These are phyloP conservation scores for Chrysogorgia sp. DNA, from an alignment of 92 coral and sea anemone species.

Conservation along the genomic window DNA sequence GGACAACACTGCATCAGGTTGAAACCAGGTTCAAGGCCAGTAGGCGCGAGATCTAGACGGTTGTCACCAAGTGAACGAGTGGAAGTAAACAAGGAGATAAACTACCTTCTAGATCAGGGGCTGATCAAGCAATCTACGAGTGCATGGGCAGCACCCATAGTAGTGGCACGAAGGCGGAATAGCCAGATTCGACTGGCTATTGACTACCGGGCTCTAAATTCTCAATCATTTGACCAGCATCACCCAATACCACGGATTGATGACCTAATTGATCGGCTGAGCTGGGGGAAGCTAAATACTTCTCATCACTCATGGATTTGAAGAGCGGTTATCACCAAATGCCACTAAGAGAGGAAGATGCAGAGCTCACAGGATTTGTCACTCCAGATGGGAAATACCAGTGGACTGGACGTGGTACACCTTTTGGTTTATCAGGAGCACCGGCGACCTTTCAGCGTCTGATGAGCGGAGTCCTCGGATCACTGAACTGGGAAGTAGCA, in stretches of 20 bases:
- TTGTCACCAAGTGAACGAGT: slow-evolving; percentile 28
- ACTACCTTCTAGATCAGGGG: slow-evolving; percentile 9
- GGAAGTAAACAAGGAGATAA: slow-evolving; percentile 36
- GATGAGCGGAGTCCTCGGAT: slow-evolving; percentile 18
- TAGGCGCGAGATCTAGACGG: slow-evolving; percentile 17
- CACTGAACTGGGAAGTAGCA: slow-evolving; percentile 17
- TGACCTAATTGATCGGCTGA: slow-evolving; percentile 19
- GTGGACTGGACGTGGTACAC: slow-evolving; percentile 35
- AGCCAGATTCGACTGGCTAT: background rate
- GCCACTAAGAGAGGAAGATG: too few relatives aligned
- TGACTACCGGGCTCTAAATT: background rate
- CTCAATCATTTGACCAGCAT: slow-evolving; percentile 25
- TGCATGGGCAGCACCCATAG: slow-evolving; percentile 29
- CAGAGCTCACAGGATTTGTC: too few relatives aligned
- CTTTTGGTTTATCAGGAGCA: slow-evolving; percentile 34
- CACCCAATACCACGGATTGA: slow-evolving; percentile 26
- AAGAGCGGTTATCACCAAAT: background rate
- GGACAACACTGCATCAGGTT: slow-evolving; percentile 11
- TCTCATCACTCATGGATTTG: too few relatives aligned
- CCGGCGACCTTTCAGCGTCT: slow-evolving; percentile 28
- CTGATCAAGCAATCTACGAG: slow-evolving; percentile 7
- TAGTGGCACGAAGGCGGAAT: too few relatives aligned
- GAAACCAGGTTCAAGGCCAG: slow-evolving; percentile 32
- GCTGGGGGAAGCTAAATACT: slow-evolving; percentile 1
- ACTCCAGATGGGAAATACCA: slow-evolving; percentile 28